These are phyloP conservation scores for Poecilobothrus nobilitatus DNA, from an alignment of 2,888 invertebrate genomes.

Conservation along the genomic window DNA sequence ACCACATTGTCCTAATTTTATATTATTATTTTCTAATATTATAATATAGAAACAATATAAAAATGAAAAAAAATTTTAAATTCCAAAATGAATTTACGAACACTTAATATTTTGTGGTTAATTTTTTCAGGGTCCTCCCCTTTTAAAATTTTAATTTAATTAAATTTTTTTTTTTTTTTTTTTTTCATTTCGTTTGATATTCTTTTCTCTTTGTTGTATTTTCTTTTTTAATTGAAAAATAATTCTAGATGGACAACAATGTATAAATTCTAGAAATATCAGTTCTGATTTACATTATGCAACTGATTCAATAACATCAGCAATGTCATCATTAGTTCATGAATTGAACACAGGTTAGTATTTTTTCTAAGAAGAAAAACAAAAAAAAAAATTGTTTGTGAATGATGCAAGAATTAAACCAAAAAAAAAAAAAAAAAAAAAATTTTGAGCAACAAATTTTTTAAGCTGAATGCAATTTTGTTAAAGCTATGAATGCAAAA, in stretches of 20 bases:
- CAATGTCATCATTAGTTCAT: constrained; percentile 93
- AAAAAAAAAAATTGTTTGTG: neutral
- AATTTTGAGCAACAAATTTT: neutral
- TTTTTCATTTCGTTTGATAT: too few species aligned
- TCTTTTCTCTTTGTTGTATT: neutral
- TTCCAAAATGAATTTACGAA: too few species aligned
- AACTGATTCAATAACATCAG: constrained; percentile 95
- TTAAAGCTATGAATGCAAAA: too few species aligned
- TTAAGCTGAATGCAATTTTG: too few species aligned
- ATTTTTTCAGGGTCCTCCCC: too few species aligned
- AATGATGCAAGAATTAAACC: neutral
- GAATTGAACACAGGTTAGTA: constrained; percentile 84
- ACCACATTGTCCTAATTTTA: too few species aligned
- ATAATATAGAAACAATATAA: too few species aligned
- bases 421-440: neutral
- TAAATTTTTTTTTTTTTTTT: neutral
- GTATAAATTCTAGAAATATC: constrained; percentile 44
- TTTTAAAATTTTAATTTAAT: too few species aligned
- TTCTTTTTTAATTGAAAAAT: neutral
- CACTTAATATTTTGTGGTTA: too few species aligned
- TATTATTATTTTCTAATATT: too few species aligned
- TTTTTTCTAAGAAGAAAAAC: neutral
- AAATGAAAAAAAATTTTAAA: too few species aligned
- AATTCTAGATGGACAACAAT: constrained; percentile 21
- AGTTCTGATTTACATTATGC: constrained; percentile 86